Evolutionary conservation across 2,888 invertebrate genomes (phyloP), one percentile per base, ranked within the genome.

Genomic region (Himalopsyche tibetana): DNA sequence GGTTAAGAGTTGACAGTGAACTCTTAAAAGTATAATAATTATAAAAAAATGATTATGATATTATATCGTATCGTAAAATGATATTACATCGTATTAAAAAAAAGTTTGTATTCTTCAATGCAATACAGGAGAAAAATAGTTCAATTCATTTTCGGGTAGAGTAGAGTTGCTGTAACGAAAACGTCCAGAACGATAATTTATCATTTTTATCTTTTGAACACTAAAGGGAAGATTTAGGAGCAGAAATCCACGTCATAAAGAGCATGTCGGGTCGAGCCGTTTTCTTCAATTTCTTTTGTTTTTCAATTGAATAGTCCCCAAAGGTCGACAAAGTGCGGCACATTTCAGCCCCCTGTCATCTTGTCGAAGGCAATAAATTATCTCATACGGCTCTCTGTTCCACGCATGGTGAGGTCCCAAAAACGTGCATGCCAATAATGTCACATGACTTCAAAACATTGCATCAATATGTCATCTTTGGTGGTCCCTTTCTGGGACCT

Each of bases 361-460:
- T 51, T 85, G 85, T 85, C 82, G 82, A 55, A 82, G 81, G 45
- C 80, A 82, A 85, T 85, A 85, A 85, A 85, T 85, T 85, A 85
- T 85, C 69, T 56, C 28, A 38, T 45, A 84, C 56, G 55, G 28
- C 56, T 55, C 55, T 80, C 84, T 42, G 84, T 15, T 38, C 84
- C 80, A 55, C 40, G 12, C 36, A 74, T 74, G 74, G 38, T 74
- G 28, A 38, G 74, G 74, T 74, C 74, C 28, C 38, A 74, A 36
- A 74, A 74, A 11, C 63, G 2, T 63, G 36, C 74, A 74, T 74
- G 15, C 2, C 15, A 51, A 51, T 36, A 74, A 38, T 28, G 36
- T 38, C 36, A 74, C 36, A 74, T 15, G 74, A 6, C 12, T 38
- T 9, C 38, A 36, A 74, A 74, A 36, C 38, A 74, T 36, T 12